These are phyloP conservation scores for Xiphophorus couchianus DNA, from an alignment of 2,113 vertebrate species.

Conservation along the genomic window DNA sequence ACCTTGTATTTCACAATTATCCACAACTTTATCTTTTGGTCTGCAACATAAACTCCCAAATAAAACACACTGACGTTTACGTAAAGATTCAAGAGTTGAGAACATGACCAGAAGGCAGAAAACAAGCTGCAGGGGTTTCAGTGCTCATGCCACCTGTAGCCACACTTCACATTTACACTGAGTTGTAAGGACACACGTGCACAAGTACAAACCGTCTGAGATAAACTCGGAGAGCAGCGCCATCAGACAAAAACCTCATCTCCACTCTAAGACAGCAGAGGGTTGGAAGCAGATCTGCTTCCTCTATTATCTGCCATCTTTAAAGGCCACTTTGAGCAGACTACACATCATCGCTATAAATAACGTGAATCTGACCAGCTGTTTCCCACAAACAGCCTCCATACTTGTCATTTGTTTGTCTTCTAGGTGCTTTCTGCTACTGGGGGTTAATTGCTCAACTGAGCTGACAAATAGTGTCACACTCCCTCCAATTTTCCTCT, in stretches of 20 bases:
- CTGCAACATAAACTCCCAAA: neutral
- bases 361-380: conserved; percentile 43
- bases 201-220: neutral
- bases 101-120: neutral
- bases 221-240: neutral
- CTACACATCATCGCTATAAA: conserved; percentile 50
- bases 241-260: conserved; percentile 14
- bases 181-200: neutral
- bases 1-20: neutral
- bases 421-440: neutral
- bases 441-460: neutral
- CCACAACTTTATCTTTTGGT: no score
- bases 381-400: conserved; percentile 15
- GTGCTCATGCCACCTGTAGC: conserved; percentile 6
- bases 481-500: conserved; percentile 18
- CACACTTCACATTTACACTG: neutral
- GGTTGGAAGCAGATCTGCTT: conserved; percentile 20
- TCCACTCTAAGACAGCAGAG: conserved; percentile 3
- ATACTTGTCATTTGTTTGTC: neutral
- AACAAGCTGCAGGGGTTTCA: neutral
- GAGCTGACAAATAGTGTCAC: conserved; percentile 1
- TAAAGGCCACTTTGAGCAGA: conserved; percentile 31
- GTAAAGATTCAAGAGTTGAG: neutral
- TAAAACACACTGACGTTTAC: neutral
- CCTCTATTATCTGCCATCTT: conserved; percentile 25